These are phyloP conservation scores for Candidula unifasciata DNA, from an alignment of 2,888 invertebrate species.

Conservation along the genomic window DNA sequence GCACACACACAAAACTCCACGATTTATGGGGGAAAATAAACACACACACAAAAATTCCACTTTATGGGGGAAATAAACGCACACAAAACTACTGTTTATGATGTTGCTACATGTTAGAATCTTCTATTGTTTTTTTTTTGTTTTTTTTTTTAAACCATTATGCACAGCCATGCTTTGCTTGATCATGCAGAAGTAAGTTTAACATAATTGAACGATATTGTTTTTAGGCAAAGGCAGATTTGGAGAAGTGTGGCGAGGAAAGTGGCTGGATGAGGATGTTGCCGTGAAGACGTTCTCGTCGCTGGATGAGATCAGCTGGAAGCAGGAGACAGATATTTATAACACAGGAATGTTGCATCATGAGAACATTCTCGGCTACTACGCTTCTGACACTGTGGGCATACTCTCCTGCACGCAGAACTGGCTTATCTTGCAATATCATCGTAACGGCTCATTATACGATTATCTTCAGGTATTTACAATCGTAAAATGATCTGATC, in stretches of 20 bases:
- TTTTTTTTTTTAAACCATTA: too few species aligned
- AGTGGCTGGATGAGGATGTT: constrained; percentile 94
- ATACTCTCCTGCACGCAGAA: constrained; percentile 93
- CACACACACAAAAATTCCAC: too few species aligned
- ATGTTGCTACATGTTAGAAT: too few species aligned
- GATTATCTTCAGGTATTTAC: constrained; percentile 86
- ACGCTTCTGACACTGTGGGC: constrained; percentile 96
- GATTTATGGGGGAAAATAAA: too few species aligned
- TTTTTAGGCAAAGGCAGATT: constrained; percentile 86
- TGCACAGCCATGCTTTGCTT: too few species aligned
- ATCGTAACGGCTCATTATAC: constrained; percentile 90
- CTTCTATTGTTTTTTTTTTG: too few species aligned
- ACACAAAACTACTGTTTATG: too few species aligned
- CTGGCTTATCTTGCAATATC: constrained; percentile 96
- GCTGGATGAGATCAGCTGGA: constrained; percentile 95
- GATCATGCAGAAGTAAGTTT: too few species aligned
- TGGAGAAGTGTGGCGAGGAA: constrained; percentile 95
- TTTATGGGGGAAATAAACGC: too few species aligned
- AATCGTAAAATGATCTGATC: too few species aligned
- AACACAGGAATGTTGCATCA: constrained; percentile 93
- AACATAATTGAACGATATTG: too few species aligned
- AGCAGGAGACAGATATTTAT: constrained; percentile 93
- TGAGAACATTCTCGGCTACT: constrained; percentile 94
- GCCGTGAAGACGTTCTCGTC: constrained; percentile 98
- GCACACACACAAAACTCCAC: too few species aligned